A percentile compares a stretch with the other conserved stretches of the same genome.
Evolutionary conservation across 2,113 vertebrate species (phyloP).

Genomic region (Petrocephalus microphthalmus): DNA sequence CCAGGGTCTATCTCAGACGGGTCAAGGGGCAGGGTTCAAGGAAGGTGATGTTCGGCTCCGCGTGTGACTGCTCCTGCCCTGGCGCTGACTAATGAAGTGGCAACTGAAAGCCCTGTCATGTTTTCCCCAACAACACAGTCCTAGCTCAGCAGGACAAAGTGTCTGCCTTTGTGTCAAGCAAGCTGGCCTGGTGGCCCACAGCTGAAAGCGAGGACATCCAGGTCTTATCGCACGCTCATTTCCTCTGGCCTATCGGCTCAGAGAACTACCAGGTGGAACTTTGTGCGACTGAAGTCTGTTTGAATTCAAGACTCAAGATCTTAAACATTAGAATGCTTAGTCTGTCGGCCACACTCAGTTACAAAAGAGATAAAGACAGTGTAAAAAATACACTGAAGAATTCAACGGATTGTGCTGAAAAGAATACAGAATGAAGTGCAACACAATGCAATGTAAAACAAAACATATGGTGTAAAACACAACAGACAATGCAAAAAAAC

Average conservation of each 20-base stretch:
- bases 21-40: background rate
- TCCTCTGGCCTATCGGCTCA: background rate
- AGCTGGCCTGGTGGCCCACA: background rate
- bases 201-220: background rate
- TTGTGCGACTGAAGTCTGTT: background rate
- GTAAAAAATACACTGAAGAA: too few species aligned
- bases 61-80: background rate
- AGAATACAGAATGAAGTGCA: background rate
- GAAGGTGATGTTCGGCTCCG: background rate
- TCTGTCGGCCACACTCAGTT: background rate
- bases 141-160: background rate
- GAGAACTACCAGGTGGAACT: background rate
- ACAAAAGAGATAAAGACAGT: background rate
- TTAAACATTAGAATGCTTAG: background rate
- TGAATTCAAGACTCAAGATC: background rate
- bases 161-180: background rate
- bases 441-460: background rate
- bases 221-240: background rate
- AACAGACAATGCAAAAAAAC: background rate
- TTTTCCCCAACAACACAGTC: background rate
- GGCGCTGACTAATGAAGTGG: background rate
- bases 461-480: background rate
- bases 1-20: background rate
- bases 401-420: too few species aligned
- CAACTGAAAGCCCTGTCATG: background rate